A percentile compares a stretch with the other conserved stretches of the same genome.
These are phyloP conservation scores for Pogonophryne albipinna DNA, from an alignment of 2,797 vertebrate genomes.

Conservation along the genomic window DNA sequence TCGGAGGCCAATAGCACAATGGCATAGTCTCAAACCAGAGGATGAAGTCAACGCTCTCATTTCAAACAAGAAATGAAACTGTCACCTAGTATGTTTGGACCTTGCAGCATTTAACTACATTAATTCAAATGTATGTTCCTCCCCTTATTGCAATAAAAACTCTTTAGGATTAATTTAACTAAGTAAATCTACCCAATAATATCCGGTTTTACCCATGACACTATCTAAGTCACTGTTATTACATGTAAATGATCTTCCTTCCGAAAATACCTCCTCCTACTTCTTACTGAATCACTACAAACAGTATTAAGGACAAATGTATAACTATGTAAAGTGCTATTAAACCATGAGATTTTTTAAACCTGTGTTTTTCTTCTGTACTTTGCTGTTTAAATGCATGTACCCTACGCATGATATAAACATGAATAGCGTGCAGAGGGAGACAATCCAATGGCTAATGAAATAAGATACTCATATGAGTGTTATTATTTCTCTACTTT, in stretches of 20 bases:
- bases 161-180: slow-evolving; percentile 29
- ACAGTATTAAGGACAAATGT: slow-evolving; percentile 41
- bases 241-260: slow-evolving; percentile 12
- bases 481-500: neutral
- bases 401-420: slow-evolving; percentile 9
- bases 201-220: slow-evolving; percentile 28
- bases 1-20: slow-evolving; percentile 96
- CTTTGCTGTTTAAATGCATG: neutral
- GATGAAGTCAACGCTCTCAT: slow-evolving; percentile 94
- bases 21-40: slow-evolving; percentile 94
- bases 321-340: slow-evolving; percentile 52
- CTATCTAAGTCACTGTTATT: slow-evolving; percentile 28
- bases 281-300: slow-evolving; percentile 30
- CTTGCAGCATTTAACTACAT: slow-evolving; percentile 44
- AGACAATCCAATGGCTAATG: slow-evolving; percentile 44
- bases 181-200: slow-evolving; percentile 39
- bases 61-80: slow-evolving; percentile 90
- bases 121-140: slow-evolving; percentile 34
- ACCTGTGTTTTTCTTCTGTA: slow-evolving; percentile 20
- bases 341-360: slow-evolving; percentile 53
- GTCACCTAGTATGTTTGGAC: slow-evolving; percentile 7
- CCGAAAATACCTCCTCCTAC: slow-evolving; percentile 21
- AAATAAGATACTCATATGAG: slow-evolving; percentile 8
- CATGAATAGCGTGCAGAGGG: slow-evolving; percentile 40
- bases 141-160: slow-evolving; percentile 5